phyloP scores from a whole-genome alignment of 1,140 invertebrate species.

The Dendrolimus kikuchii region DNA sequence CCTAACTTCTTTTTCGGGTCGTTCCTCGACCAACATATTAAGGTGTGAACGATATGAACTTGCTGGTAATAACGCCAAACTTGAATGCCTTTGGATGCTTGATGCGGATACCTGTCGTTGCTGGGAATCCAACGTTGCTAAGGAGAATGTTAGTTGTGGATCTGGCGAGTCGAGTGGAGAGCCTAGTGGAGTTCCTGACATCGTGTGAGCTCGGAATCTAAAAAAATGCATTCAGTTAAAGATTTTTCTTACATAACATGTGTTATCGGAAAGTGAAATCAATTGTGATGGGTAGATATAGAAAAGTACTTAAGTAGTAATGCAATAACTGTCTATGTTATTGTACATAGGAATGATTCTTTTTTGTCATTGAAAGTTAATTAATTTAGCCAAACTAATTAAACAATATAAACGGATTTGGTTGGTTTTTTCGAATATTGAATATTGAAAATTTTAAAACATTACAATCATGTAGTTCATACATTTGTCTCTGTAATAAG shows the following conservation, averaged over 20 bases:
- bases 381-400: too few species aligned
- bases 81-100: constrained; percentile 62
- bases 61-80: constrained; percentile 53
- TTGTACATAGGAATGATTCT: too few species aligned
- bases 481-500: constrained; percentile 90
- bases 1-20: constrained; percentile 55
- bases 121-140: constrained; percentile 75
- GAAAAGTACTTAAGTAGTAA: too few species aligned
- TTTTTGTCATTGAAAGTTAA: too few species aligned
- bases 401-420: too few species aligned
- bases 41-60: constrained; percentile 63
- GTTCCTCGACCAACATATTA: constrained; percentile 62
- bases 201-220: constrained; percentile 81
- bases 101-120: constrained; percentile 73
- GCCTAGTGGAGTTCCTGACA: constrained; percentile 75
- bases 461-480: background rate
- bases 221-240: constrained; percentile 17
- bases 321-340: too few species aligned
- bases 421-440: background rate
- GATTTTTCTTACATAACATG: background rate
- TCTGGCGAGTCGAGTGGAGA: constrained; percentile 82
- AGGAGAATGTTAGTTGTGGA: constrained; percentile 74
- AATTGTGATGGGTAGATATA: too few species aligned
- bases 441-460: background rate
- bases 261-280: too few species aligned